A percentile compares a stretch with the other conserved stretches of the same genome.
Conservation (phyloP, 2,797 vertebrate genomes). For the Apogon hyalosoma region DNA sequence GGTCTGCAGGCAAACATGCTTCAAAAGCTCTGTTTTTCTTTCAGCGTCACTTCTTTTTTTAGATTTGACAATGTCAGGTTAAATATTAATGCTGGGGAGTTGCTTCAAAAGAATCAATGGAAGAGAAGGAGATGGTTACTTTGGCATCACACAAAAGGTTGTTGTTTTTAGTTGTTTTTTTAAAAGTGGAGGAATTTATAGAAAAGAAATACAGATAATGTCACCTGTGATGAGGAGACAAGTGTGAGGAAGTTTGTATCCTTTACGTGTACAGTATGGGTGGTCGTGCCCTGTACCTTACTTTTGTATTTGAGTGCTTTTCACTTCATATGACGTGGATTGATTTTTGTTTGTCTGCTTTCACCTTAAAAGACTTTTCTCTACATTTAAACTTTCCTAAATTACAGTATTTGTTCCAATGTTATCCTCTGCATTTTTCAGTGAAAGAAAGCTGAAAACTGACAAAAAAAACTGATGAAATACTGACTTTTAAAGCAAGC, state of each 20-base stretch:
- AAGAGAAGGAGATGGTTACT: constrained; percentile 27
- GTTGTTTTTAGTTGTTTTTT: constrained; percentile 18
- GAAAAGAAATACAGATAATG: constrained; percentile 3
- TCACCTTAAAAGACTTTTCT: no score
- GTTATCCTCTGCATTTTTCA: no score
- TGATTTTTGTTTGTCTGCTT: no score
- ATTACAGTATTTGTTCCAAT: no score
- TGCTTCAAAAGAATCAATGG: constrained; percentile 50
- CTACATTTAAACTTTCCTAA: no score
- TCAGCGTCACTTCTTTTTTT: constrained; percentile 66
- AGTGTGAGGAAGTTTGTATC: neutral
- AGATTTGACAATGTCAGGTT: constrained; percentile 69
- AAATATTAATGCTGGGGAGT: constrained; percentile 74
- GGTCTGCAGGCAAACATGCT: constrained; percentile 50
- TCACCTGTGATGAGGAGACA: neutral
- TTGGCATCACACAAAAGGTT: constrained; percentile 44
- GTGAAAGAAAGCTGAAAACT: no score
- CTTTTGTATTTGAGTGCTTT: no score
- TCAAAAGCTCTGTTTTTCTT: constrained; percentile 58
- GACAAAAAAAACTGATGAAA: no score
- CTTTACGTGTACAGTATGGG: neutral
- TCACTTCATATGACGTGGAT: no score
- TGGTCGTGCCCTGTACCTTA: no score
- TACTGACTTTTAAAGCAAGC: no score
- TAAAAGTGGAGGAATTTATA: constrained; percentile 18